Base-by-base conservation (phyloP, 2,113 vertebrate species). In the Neodontobutis hainanensis region DNA sequence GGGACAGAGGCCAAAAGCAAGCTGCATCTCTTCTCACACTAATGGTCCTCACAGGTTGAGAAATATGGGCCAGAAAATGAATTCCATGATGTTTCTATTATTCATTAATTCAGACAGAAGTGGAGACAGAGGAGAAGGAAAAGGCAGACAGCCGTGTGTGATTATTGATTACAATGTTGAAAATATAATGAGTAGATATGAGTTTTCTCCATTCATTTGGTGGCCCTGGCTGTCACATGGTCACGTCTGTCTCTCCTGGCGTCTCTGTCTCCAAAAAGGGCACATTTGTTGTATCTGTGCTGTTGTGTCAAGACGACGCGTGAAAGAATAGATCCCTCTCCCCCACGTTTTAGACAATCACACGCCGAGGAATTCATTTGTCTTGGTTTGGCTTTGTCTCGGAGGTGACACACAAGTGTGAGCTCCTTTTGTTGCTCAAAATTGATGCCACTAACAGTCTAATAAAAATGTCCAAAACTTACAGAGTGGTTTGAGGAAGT, bases 361-460 rank as follows among this genome's bases (percentile, higher is more conserved):
- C 76, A 70, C 65, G 75, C 68, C 73, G 47, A 72, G 69, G 76
- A 89, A 87, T 90, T 88, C 85, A 92, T 93, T 86, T 84, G 84
- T 92, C 88, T 90, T 91, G 81, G 87, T 91, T 87, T 78, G 83
- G 80, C 85, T 90, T 92, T 91, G 89, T 91, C 83, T 88, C 61
- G 0, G 71, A 72, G 74, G 85, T 88, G 90, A 90, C 87, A 82
- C 77, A 70, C 65, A 88, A 85, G 79, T 68, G 44, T 47, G 51
- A 63, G 61, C 55, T 65, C 67, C 87, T 85, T 91, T 90, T 92
- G 90, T 90, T 78, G 60, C 68, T 52, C 64, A 65, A 76, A 85
- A 90, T 91, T 84, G 81, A 92, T 87, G 88, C 63, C n/a, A 65
- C 84, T 81, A 88, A 85, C 81, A 35, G 85, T 64, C 77, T 79